These are phyloP conservation scores for Erpetoichthys calabaricus DNA, from an alignment of 2,797 vertebrate genomes.

Conservation along the genomic window DNA sequence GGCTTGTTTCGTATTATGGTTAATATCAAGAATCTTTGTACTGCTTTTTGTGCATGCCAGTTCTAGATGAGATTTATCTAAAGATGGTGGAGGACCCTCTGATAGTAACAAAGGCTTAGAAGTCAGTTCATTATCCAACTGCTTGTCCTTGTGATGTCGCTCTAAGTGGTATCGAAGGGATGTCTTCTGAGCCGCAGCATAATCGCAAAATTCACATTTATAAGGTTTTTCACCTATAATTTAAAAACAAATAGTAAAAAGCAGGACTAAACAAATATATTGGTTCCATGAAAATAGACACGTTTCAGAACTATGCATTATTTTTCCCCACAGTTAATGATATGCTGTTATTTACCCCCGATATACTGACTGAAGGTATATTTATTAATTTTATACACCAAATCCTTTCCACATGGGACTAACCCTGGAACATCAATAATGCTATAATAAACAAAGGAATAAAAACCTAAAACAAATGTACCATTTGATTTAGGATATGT, in stretches of 20 bases:
- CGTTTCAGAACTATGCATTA: too few species aligned
- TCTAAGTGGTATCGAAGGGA: constrained; percentile 89
- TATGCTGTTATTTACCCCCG: too few species aligned
- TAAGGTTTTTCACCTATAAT: constrained; percentile 89
- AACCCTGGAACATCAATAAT: too few species aligned
- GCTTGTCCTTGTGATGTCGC: constrained; percentile 81
- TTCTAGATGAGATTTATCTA: constrained; percentile 31
- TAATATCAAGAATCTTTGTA: constrained; percentile 45
- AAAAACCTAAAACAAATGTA: too few species aligned
- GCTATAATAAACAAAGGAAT: too few species aligned
- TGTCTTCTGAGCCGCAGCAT: constrained; percentile 92
- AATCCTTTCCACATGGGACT: too few species aligned
- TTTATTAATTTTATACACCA: too few species aligned
- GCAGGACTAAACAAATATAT: too few species aligned
- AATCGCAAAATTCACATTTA: constrained; percentile 90
- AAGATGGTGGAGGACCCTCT: constrained; percentile 19
- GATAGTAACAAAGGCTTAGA: constrained; percentile 34
- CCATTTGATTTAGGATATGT: too few species aligned
- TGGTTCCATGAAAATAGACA: too few species aligned
- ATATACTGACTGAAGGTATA: too few species aligned
- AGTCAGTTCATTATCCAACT: constrained; percentile 44
- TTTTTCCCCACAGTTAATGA: too few species aligned
- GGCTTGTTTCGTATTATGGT: constrained; percentile 31
- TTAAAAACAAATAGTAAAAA: constrained; percentile 1
- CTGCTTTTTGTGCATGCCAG: constrained; percentile 18